phyloP scores from a whole-genome alignment of 2,888 invertebrate species.

The Junonia oenone region DNA sequence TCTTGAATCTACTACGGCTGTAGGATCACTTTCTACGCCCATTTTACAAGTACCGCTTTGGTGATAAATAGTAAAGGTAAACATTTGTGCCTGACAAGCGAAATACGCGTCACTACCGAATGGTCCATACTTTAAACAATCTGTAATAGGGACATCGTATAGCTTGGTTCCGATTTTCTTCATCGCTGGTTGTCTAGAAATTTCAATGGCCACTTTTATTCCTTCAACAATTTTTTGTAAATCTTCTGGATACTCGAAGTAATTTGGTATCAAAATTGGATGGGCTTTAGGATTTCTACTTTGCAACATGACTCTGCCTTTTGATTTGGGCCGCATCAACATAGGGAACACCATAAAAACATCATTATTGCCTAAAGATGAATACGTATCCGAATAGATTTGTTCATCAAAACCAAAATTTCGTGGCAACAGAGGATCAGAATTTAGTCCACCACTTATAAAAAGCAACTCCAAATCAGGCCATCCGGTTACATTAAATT shows the following conservation, averaged over 20 bases:
- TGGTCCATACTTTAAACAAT: slow-evolving; percentile 73
- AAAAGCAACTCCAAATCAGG: slow-evolving; percentile 84
- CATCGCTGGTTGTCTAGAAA: slow-evolving; percentile 80
- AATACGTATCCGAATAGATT: slow-evolving; percentile 60
- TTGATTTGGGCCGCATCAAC: slow-evolving; percentile 85
- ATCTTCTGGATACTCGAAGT: slow-evolving; percentile 83
- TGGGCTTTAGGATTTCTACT: slow-evolving; percentile 85
- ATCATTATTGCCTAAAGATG: slow-evolving; percentile 57
- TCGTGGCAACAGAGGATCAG: slow-evolving; percentile 63
- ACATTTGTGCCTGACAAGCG: slow-evolving; percentile 82
- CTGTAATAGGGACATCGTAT: slow-evolving; percentile 80
- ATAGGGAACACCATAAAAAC: slow-evolving; percentile 82
- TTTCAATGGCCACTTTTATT: slow-evolving; percentile 78
- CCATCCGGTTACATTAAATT: slow-evolving; percentile 74
- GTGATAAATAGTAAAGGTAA: slow-evolving; percentile 85
- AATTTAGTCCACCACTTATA: slow-evolving; percentile 75
- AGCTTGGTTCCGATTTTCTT: slow-evolving; percentile 78
- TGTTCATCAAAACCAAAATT: slow-evolving; percentile 76
- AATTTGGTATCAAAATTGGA: slow-evolving; percentile 89
- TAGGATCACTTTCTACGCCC: slow-evolving; percentile 77
- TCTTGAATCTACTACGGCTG: slow-evolving; percentile 82
- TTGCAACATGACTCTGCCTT: slow-evolving; percentile 83
- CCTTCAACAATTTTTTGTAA: slow-evolving; percentile 82
- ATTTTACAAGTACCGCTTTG: slow-evolving; percentile 84
- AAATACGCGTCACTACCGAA: slow-evolving; percentile 85